phyloP scores from a whole-genome alignment of 2,113 vertebrate species.

The Sula dactylatra region DNA sequence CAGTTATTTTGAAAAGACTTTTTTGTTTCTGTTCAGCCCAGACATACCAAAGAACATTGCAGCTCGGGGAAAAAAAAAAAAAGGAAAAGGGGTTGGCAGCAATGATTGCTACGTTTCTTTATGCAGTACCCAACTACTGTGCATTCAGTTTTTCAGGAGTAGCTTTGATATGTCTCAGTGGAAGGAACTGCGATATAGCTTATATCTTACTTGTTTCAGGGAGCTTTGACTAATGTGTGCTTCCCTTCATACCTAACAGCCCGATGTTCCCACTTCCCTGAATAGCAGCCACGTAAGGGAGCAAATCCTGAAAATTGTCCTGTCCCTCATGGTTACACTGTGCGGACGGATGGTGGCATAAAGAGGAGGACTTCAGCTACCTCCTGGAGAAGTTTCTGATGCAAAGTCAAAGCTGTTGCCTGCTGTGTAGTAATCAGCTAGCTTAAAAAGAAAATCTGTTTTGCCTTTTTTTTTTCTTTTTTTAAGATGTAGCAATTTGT shows the following conservation, averaged over 20 bases:
- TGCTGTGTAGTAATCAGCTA: not conserved
- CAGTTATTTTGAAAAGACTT: not conserved
- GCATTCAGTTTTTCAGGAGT: not conserved
- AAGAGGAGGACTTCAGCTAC: not conserved
- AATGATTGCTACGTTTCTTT: not conserved
- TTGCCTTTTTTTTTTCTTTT: not conserved
- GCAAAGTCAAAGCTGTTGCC: not conserved
- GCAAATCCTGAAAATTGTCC: not conserved
- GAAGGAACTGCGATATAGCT: not conserved
- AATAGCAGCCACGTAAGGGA: not conserved
- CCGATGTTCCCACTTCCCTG: not conserved
- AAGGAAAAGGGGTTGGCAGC: not conserved
- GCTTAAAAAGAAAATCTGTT: not conserved
- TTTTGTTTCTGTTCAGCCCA: not conserved
- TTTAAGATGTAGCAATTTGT: not conserved
- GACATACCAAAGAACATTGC: not conserved
- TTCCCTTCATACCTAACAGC: not conserved
- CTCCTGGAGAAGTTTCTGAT: not conserved
- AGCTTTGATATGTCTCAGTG: not conserved
- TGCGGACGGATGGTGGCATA: not conserved
- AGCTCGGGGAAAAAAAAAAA: not conserved
- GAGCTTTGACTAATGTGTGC: not conserved
- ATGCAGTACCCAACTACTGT: not conserved
- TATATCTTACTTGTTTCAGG: not conserved
- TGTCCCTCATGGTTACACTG: fast-evolving